Evolutionary conservation across 2,113 vertebrate genomes (phyloP).

Genomic region (Hymenochirus boettgeri): DNA sequence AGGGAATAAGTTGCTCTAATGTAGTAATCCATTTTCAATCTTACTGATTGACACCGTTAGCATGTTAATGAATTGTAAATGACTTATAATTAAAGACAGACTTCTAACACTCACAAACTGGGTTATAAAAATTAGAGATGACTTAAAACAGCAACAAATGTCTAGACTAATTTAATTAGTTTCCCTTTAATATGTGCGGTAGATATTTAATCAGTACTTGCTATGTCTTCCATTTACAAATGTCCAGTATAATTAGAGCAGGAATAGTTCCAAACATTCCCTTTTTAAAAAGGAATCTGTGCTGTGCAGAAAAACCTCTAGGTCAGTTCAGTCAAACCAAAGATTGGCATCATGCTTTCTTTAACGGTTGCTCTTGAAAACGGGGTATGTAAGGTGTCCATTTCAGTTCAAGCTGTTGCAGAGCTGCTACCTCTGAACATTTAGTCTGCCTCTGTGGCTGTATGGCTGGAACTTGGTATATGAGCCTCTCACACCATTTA

Average conservation of each 20-base stretch:
- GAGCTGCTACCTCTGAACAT: too few relatives aligned
- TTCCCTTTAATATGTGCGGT: conserved; percentile 12
- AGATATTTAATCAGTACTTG: conserved; percentile 15
- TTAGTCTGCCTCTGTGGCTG: too few relatives aligned
- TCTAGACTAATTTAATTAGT: conserved; percentile 26
- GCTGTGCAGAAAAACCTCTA: too few relatives aligned
- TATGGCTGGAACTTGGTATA: too few relatives aligned
- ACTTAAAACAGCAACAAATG: conserved; percentile 23
- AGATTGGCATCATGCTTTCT: too few relatives aligned
- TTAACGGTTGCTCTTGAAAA: too few relatives aligned
- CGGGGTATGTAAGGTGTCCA: too few relatives aligned
- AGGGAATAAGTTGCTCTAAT: conserved; percentile 8
- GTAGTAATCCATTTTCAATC: neutral
- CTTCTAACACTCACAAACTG: conserved; percentile 22
- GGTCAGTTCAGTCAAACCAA: too few relatives aligned
- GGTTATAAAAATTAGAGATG: conserved; percentile 24
- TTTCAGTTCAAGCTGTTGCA: too few relatives aligned
- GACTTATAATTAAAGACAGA: conserved; percentile 35
- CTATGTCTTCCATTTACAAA: conserved; percentile 11
- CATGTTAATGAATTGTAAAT: conserved; percentile 41
- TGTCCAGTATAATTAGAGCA: conserved; percentile 15
- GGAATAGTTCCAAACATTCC: too few relatives aligned
- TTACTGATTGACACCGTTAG: conserved; percentile 14
- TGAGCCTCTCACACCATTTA: too few relatives aligned
- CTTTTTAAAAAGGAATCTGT: too few relatives aligned